Conservation (phyloP, 2,113 vertebrate species). For the Sphaerodactylus townsendi region DNA sequence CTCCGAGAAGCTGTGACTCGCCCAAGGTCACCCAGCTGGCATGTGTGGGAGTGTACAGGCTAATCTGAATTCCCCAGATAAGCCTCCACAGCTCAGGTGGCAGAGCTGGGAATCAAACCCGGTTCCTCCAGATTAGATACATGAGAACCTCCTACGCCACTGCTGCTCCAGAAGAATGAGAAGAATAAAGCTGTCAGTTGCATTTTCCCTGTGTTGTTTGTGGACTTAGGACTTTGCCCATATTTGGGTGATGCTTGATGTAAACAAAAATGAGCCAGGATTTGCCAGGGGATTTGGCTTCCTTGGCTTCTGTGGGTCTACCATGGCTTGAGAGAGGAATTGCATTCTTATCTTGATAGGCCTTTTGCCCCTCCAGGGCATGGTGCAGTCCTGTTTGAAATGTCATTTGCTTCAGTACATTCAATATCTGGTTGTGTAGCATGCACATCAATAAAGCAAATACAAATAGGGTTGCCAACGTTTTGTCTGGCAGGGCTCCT, state of each 20-base stretch:
- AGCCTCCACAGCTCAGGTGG: too few species aligned
- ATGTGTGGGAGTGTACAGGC: too few species aligned
- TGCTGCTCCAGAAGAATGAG: too few species aligned
- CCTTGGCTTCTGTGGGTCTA: background rate
- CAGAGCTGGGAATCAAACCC: too few species aligned
- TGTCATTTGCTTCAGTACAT: background rate
- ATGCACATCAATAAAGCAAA: background rate
- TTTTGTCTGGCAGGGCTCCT: background rate
- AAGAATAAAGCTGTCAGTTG: background rate
- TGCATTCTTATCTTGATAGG: background rate
- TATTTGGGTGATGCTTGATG: background rate
- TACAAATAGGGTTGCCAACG: background rate
- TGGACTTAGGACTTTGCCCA: too few species aligned
- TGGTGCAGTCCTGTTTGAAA: background rate
- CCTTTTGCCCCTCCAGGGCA: background rate
- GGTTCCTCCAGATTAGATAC: too few species aligned
- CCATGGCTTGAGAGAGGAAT: background rate
- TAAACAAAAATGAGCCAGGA: background rate
- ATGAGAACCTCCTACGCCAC: too few species aligned
- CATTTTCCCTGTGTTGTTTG: background rate
- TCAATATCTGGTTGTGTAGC: too few species aligned
- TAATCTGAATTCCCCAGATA: too few species aligned
- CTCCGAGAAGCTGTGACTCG: too few species aligned
- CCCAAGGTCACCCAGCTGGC: too few species aligned
- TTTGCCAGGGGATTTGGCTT: background rate